Evolutionary conservation across 2,113 vertebrate species (phyloP), one percentile per base, ranked within the genome.

Genomic region (Syngnathus scovelli): DNA sequence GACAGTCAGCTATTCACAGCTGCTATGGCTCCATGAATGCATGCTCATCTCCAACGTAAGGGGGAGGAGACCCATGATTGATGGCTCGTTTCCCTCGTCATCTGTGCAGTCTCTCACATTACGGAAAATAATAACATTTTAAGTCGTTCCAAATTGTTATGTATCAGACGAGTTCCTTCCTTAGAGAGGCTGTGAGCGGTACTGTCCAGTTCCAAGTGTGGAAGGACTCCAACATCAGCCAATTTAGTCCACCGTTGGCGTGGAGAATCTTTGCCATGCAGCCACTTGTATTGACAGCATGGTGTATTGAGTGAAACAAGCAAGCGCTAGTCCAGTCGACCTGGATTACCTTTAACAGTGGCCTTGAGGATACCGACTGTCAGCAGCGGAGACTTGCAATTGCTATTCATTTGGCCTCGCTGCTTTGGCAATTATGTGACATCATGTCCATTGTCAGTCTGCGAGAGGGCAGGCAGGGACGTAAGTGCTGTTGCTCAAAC

Each of bases 401-500:
- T 27, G 48, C 64, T 62, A 52, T 55, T 62, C 64, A 56, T 72
- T 76, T 80, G 61, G 71, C 46, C 64, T 44, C 0, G 41, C 19
- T 48, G 72, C 33, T 64, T 37, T 21, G 27, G n/a, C 38, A 54
- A 37, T 67, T 66, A 66, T 44, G 46, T 74, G 70, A 67, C 76
- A 82, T 83, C 44, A 69, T 75, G 68, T 83, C 71, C 84, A 58
- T 69, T 74, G 72, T 76, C 74, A 76, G 36, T 58, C 48, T 9
- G 49, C 67, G 13, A 67, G 68, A 56, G 68, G 61, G 66, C 58
- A 62, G 63, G 19, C 37, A 7, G 52, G 49, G 27, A 64, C 33
- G 9, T 9, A 2, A 39, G 33, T 19, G 36, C 37, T 41, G 19
- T 19, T 38, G 59, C 37, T 19, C 59, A 61, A 0, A 37, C 5